Conservation (phyloP, 2,888 invertebrate genomes). For the Caenorhabditis japonica region DNA sequence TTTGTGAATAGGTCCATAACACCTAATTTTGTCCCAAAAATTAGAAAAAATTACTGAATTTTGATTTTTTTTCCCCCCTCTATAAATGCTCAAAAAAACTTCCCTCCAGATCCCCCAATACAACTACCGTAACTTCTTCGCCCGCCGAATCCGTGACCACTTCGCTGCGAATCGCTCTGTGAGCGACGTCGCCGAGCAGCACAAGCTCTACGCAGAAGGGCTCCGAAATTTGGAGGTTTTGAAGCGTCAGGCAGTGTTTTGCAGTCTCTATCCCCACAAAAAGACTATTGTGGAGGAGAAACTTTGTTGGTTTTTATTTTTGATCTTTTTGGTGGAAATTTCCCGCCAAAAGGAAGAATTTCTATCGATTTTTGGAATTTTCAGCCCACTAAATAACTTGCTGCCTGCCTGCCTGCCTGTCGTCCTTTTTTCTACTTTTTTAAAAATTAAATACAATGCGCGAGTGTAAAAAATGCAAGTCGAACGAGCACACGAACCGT, state of each 20-base stretch:
- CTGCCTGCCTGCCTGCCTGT: background rate
- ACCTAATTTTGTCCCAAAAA: too few relatives aligned
- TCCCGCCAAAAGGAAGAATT: too few relatives aligned
- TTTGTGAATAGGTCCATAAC: too few relatives aligned
- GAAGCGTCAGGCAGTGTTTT: conserved; percentile 64
- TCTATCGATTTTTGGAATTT: background rate
- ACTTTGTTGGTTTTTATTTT: conserved; percentile 15
- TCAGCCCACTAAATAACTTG: conserved; percentile 40
- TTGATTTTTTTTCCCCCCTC: too few relatives aligned
- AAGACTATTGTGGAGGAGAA: conserved; percentile 72
- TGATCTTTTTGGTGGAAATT: background rate
- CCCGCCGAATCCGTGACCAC: conserved; percentile 76
- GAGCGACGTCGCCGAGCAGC: conserved; percentile 59
- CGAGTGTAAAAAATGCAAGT: conserved; percentile 95
- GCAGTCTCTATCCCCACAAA: conserved; percentile 64
- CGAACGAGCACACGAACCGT: conserved; percentile 95
- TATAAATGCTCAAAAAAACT: too few relatives aligned
- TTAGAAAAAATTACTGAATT: too few relatives aligned
- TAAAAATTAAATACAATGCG: conserved; percentile 58
- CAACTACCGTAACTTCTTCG: conserved; percentile 74
- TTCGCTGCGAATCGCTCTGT: conserved; percentile 68
- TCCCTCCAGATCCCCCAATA: conserved; percentile 76
- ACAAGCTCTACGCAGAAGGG: conserved; percentile 67
- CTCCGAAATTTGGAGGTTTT: conserved; percentile 55
- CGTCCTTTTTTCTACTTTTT: background rate